Evolutionary conservation across 2,797 vertebrate species (phyloP).

Genomic region (Phoeniculus purpureus): DNA sequence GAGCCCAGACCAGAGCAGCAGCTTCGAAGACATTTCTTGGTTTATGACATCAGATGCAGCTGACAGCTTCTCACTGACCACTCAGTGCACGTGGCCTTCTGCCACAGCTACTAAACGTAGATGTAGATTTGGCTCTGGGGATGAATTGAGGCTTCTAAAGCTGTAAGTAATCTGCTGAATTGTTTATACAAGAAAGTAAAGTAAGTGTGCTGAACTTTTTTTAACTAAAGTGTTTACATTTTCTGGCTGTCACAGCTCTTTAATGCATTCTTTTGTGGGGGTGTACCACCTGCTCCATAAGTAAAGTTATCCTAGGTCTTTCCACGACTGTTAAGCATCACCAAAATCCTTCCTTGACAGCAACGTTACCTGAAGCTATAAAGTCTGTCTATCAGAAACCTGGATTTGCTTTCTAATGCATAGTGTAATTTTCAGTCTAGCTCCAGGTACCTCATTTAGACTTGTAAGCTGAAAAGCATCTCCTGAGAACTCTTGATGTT

Average conservation of each 20-base stretch:
- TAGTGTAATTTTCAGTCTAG: neutral
- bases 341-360: neutral
- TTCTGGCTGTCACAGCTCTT: constrained; percentile 55
- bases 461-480: neutral
- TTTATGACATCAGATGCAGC: constrained; percentile 52
- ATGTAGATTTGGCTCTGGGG: constrained; percentile 28
- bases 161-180: constrained; percentile 70
- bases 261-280: constrained; percentile 1
- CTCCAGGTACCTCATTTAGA: neutral
- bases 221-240: constrained; percentile 55
- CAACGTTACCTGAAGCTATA: neutral
- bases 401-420: neutral
- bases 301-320: constrained; percentile 14
- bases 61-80: constrained; percentile 57
- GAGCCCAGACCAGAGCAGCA: constrained; percentile 27
- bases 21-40: constrained; percentile 46
- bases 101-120: constrained; percentile 53
- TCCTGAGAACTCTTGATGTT: neutral
- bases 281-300: constrained; percentile 53
- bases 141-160: constrained; percentile 61
- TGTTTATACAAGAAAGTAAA: constrained; percentile 64
- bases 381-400: constrained; percentile 8
- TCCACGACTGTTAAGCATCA: neutral
- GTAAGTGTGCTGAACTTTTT: constrained; percentile 46
- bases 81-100: constrained; percentile 59